These are phyloP conservation scores for Cryptomyrus ogoouensis DNA, from an alignment of 2,113 vertebrate species.

Conservation along the genomic window DNA sequence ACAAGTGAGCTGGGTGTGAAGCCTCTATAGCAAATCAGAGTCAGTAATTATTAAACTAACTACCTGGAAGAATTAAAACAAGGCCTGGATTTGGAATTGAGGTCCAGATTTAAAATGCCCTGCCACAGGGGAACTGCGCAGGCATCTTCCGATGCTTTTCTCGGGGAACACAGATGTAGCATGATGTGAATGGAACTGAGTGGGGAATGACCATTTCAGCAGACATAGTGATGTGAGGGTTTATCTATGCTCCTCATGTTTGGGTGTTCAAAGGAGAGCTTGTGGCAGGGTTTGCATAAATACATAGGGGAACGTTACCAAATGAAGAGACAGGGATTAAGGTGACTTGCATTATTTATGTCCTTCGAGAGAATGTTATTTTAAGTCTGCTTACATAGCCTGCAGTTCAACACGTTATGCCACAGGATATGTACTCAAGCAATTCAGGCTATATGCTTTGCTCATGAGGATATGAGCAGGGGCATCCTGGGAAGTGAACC, in stretches of 20 bases:
- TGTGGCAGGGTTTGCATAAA: background rate
- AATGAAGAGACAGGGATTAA: background rate
- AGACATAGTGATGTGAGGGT: background rate
- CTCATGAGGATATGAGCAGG: background rate
- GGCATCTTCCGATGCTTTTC: background rate
- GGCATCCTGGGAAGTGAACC: background rate
- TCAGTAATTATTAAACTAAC: background rate
- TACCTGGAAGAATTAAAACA: background rate
- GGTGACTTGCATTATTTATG: slow-evolving; percentile 2
- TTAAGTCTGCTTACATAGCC: background rate
- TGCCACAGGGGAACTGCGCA: background rate
- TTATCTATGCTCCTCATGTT: background rate
- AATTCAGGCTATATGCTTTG: background rate
- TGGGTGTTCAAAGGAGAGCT: background rate
- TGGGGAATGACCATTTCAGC: background rate
- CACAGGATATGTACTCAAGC: background rate
- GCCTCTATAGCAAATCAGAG: background rate
- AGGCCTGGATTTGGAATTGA: background rate
- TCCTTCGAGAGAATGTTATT: background rate
- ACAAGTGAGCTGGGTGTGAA: background rate
- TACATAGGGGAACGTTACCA: background rate
- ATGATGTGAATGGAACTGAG: background rate
- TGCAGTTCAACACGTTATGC: background rate
- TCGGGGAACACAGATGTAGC: background rate
- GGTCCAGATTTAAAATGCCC: background rate